Conservation (phyloP, 2,113 vertebrate genomes). For the Pedetes capensis region DNA sequence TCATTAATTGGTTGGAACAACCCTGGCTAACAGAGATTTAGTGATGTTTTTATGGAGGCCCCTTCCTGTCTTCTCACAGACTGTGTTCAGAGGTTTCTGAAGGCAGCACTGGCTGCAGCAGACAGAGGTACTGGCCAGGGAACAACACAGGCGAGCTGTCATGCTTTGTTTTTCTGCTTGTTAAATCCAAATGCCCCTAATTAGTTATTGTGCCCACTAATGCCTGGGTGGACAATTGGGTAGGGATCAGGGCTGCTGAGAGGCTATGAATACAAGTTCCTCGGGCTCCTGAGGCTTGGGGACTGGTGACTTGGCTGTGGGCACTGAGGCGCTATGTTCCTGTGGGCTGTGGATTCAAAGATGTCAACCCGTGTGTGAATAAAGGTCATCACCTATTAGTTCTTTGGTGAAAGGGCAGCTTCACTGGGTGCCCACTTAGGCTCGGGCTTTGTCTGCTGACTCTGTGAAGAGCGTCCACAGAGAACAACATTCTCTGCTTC, state of each 20-base stretch:
- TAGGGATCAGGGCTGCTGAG: slow-evolving; percentile 37
- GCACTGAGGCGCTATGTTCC: slow-evolving; percentile 36
- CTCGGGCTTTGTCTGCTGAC: slow-evolving; percentile 48
- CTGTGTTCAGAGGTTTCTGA: slow-evolving; percentile 45
- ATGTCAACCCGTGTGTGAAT: slow-evolving; percentile 35
- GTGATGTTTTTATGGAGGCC: slow-evolving; percentile 80
- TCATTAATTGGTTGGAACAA: slow-evolving; percentile 48
- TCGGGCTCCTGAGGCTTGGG: slow-evolving; percentile 37
- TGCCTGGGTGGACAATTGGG: slow-evolving; percentile 59
- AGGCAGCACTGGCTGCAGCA: background rate
- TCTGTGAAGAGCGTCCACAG: slow-evolving; percentile 53
- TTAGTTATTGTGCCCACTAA: slow-evolving; percentile 83
- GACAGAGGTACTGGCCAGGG: slow-evolving; percentile 45
- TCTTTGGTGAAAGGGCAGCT: slow-evolving; percentile 74
- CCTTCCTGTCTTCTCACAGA: slow-evolving; percentile 55
- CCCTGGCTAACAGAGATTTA: slow-evolving; percentile 77
- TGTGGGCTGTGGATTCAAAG: slow-evolving; percentile 62
- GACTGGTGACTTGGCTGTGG: slow-evolving; percentile 49
- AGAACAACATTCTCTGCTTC: slow-evolving; percentile 35
- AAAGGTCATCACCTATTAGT: slow-evolving; percentile 73
- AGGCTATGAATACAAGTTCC: slow-evolving; percentile 70
- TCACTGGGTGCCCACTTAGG: slow-evolving; percentile 62
- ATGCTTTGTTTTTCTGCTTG: slow-evolving; percentile 88
- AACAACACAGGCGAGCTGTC: slow-evolving; percentile 86
- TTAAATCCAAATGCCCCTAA: slow-evolving; percentile 90